Evolutionary conservation across 2,888 invertebrate species (phyloP).

Genomic region (Pandemis cinnamomeana): DNA sequence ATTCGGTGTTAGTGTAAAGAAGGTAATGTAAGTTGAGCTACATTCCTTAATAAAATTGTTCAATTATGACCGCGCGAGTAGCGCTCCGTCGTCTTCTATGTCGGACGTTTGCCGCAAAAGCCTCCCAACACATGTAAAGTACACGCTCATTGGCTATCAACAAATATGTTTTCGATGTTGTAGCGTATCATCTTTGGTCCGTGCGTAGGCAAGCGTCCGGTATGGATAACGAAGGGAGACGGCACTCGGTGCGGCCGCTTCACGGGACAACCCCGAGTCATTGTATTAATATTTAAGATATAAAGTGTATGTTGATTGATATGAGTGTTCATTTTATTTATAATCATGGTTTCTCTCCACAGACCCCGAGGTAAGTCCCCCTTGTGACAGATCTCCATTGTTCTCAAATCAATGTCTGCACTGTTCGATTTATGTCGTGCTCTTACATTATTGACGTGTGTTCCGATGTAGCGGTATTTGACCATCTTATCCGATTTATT

Average conservation of each 20-base stretch:
- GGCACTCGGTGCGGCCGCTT: conserved; percentile 50
- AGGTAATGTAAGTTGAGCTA: conserved; percentile 73
- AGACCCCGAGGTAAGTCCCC: conserved; percentile 79
- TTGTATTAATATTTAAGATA: conserved; percentile 83
- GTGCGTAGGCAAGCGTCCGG: conserved; percentile 14
- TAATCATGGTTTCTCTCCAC: conserved; percentile 79
- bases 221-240: conserved; percentile 20
- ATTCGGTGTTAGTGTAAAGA: conserved; percentile 65
- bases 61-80: conserved; percentile 54
- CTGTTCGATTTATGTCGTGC: conserved; percentile 41
- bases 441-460: conserved; percentile 33
- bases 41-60: conserved; percentile 75
- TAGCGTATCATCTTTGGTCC: not conserved
- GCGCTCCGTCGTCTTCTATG: conserved; percentile 35
- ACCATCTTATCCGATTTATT: conserved; percentile 40
- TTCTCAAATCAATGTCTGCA: conserved; percentile 42
- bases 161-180: not conserved
- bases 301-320: conserved; percentile 84
- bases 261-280: conserved; percentile 62
- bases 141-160: not conserved
- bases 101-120: conserved; percentile 13
- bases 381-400: conserved; percentile 49
- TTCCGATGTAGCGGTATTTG: conserved; percentile 20
- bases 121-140: not conserved
- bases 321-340: conserved; percentile 82